These are phyloP conservation scores for Tichodroma muraria DNA, from an alignment of 2,113 vertebrate species.

Conservation along the genomic window DNA sequence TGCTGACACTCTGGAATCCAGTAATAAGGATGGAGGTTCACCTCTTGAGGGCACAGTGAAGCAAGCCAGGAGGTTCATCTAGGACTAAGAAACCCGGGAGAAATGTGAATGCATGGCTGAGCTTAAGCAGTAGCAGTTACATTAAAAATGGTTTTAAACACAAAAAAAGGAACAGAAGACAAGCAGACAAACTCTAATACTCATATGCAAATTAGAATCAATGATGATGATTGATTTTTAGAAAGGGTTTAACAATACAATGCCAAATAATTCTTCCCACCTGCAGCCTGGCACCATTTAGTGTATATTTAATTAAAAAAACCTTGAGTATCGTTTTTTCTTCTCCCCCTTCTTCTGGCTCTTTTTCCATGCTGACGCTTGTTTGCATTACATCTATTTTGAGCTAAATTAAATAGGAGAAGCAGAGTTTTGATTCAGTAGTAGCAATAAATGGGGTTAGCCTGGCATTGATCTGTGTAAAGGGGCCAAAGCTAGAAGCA, in stretches of 20 bases:
- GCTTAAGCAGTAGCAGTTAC: neutral
- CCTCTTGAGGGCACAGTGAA: neutral
- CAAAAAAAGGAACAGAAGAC: neutral
- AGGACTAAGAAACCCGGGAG: neutral
- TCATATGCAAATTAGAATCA: neutral
- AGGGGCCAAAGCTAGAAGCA: constrained; percentile 8
- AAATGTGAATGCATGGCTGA: neutral
- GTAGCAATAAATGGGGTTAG: constrained; percentile 59
- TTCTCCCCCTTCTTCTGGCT: neutral
- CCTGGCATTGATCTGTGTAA: constrained; percentile 47
- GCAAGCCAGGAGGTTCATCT: neutral
- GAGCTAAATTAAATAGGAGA: constrained; percentile 46
- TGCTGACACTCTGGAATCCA: neutral
- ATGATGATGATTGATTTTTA: neutral
- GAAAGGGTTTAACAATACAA: neutral
- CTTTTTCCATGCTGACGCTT: neutral
- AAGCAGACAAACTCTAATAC: neutral
- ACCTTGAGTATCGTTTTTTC: neutral
- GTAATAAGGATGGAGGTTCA: neutral
- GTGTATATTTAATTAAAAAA: neutral
- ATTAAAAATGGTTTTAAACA: neutral
- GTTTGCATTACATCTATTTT: constrained; percentile 2
- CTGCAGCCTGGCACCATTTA: neutral
- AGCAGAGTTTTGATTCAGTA: constrained; percentile 39
- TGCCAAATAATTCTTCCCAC: neutral